Evolutionary conservation across 2,113 vertebrate species (phyloP), one percentile per base, ranked within the genome.

Genomic region (Urocitellus parryii): DNA sequence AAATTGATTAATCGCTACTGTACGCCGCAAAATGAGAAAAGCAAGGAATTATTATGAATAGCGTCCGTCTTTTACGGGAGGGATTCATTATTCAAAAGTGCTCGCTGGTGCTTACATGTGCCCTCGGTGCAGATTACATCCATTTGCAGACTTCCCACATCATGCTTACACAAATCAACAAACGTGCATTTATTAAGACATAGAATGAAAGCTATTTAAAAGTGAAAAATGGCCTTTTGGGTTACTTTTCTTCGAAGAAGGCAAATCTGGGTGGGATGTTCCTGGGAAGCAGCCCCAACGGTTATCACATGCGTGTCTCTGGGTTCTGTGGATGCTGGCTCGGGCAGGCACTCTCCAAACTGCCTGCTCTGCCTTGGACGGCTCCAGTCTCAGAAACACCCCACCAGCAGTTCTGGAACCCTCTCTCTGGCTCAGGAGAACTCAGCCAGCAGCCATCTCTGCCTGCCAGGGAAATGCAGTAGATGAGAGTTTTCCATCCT

Each of bases 1-100:
- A 99, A 99, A 99, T 99, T 99, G 99, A 99, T 99, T 99, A 99
- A 99, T 99, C 99, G 98, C 99, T 98, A 99, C 98, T 98, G 98
- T 99, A 99, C 98, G 73, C 98, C 93, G 98, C 99, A 99, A 99
- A 99, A 99, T 99, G 99, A 99, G 99, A 99, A 99, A 99, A 99
- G 99, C 99, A 99, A 99, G 99, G 98, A 99, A 99, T 99, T 99
- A 99, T 99, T 99, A 99, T 99, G 99, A 99, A 99, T 99, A 99
- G 99, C 99, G 99, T 99, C 98, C 99, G 98, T 99, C 99, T 98
- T 98, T 99, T 98, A 98, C 98, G 98, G 99, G 98, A 98, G 98
- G 98, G 98, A 99, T 98, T 99, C 99, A 99, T 99, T 99, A 99
- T 99, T 99, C 99, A 99, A 98, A 98, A 99, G 98, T 98, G 98